Evolutionary conservation across 2,797 vertebrate species (phyloP).

Genomic region (Stomatorhinus walkeri): DNA sequence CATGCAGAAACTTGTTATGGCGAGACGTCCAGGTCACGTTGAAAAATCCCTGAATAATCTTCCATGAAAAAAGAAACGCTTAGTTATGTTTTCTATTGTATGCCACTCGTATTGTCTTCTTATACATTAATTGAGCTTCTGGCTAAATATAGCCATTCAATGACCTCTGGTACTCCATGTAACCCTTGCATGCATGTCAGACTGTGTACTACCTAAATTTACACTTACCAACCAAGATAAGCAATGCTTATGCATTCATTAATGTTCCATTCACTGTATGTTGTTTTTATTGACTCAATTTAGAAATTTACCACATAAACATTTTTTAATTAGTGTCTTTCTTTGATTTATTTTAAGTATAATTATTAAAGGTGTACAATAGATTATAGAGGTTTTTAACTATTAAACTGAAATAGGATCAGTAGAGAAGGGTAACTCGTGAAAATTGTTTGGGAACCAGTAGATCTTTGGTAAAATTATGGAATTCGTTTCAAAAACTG

Average conservation of each 20-base stretch:
- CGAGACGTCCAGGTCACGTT: slow-evolving; percentile 62
- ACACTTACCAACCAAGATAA: background rate
- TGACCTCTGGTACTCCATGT: background rate
- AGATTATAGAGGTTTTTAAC: background rate
- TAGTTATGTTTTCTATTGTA: background rate
- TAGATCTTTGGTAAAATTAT: background rate
- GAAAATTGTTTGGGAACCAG: background rate
- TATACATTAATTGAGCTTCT: background rate
- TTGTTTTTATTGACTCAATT: background rate
- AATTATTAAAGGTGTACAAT: background rate
- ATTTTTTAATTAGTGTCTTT: background rate
- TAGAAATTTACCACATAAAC: background rate
- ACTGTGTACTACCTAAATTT: background rate
- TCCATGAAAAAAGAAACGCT: slow-evolving; percentile 1
- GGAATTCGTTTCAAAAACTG: background rate
- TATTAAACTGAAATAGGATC: background rate
- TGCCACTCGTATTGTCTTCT: background rate
- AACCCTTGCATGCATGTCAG: background rate
- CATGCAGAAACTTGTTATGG: slow-evolving; percentile 59
- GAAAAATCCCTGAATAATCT: slow-evolving; percentile 70
- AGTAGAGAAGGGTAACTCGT: background rate
- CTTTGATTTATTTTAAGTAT: background rate
- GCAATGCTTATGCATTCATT: background rate
- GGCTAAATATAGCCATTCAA: background rate
- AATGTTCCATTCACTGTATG: background rate